These are phyloP conservation scores for Sturnira hondurensis DNA, from an alignment of 2,113 vertebrate species.

Conservation along the genomic window DNA sequence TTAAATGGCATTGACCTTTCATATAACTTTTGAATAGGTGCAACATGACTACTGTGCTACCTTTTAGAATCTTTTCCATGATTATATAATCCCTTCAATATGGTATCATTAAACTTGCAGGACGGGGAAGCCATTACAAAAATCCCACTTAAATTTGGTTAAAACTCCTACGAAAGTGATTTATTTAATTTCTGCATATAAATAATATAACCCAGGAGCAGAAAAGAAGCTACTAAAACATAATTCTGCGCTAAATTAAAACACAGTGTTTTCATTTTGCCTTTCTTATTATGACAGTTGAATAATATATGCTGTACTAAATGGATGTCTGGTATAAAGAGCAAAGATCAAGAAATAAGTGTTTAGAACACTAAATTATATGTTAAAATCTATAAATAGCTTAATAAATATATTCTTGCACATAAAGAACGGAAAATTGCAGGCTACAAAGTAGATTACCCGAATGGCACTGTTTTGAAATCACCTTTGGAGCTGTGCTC, in stretches of 20 bases:
- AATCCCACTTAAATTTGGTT: constrained; percentile 58
- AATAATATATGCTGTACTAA: constrained; percentile 57
- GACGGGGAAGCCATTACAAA: constrained; percentile 50
- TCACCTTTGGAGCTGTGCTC: constrained; percentile 22
- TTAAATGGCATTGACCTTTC: constrained; percentile 69
- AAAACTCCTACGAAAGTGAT: constrained; percentile 57
- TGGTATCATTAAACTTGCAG: constrained; percentile 56
- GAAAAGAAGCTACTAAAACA: constrained; percentile 62
- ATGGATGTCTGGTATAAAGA: constrained; percentile 63
- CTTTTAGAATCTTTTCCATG: constrained; percentile 63
- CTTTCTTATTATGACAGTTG: constrained; percentile 64
- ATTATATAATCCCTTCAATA: constrained; percentile 64
- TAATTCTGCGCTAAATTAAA: constrained; percentile 71
- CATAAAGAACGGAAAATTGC: constrained; percentile 60
- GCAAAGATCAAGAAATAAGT: constrained; percentile 72
- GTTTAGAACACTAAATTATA: constrained; percentile 72
- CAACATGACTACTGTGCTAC: constrained; percentile 52
- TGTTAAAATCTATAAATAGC: constrained; percentile 72
- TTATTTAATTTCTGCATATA: constrained; percentile 63
- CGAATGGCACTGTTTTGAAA: constrained; percentile 42
- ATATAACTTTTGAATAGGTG: constrained; percentile 55
- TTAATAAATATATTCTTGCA: constrained; percentile 66
- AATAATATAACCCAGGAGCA: constrained; percentile 64
- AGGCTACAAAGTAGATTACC: constrained; percentile 50
- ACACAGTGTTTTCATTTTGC: constrained; percentile 63